These are phyloP conservation scores for Enteromius anoplus DNA, from an alignment of 2,797 vertebrate species.

Conservation along the genomic window DNA sequence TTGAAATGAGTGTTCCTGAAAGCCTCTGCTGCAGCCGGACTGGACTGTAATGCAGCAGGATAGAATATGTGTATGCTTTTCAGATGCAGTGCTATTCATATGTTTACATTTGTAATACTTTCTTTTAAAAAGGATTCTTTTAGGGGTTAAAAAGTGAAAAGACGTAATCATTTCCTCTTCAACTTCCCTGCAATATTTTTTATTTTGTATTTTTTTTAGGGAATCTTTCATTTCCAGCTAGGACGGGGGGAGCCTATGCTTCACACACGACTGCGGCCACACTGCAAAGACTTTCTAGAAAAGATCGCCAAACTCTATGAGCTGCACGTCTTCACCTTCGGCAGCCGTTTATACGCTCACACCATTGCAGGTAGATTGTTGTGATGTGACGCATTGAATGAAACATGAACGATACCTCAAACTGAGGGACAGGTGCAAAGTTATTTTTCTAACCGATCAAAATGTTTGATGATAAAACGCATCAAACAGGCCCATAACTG, in stretches of 20 bases:
- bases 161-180: not conserved
- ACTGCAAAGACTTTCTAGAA: slow-evolving; percentile 96
- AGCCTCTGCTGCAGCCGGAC: not conserved
- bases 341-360: slow-evolving; percentile 96
- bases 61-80: not conserved
- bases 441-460: not conserved
- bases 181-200: not conserved
- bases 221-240: slow-evolving; percentile 97
- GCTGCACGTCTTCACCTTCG: slow-evolving; percentile 96
- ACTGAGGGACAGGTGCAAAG: not conserved
- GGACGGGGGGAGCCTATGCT: slow-evolving; percentile 96
- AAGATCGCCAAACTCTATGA: slow-evolving; percentile 96
- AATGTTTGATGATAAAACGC: not conserved
- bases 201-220: slow-evolving; percentile 77
- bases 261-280: slow-evolving; percentile 95
- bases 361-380: slow-evolving; percentile 89
- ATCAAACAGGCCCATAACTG: not conserved
- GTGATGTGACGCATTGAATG: not conserved
- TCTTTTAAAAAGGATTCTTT: not conserved
- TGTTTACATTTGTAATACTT: not conserved
- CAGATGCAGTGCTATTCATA: not conserved
- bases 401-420: not conserved
- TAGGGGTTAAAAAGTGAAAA: not conserved
- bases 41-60: not conserved
- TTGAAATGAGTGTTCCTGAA: not conserved